Evolutionary conservation across 2,113 vertebrate species (phyloP), one percentile per base, ranked within the genome.

Genomic region (Etheostoma cragini): DNA sequence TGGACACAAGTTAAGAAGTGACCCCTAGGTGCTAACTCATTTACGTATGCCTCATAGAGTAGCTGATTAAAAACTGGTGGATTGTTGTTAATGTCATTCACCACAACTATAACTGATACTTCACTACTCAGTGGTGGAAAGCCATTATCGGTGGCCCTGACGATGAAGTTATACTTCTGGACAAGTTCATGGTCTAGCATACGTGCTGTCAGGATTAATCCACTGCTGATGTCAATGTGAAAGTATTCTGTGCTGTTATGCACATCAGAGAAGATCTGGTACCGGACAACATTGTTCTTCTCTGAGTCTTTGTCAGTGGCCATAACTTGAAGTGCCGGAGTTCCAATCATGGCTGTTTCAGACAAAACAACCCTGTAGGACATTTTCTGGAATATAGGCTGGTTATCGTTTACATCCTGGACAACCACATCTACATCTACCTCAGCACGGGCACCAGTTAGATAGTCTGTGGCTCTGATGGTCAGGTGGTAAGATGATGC

Each of bases 1-100:
- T 99, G 97, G 30, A 99, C 95, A 0, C 97, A 98, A 50, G 98
- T 99, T 42, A 99, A 96, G 91, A 99, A 98, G 92, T 99, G 97
- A 56, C 97, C 97, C 15, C 95, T 95, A 24, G 97, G 96, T 17
- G 98, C 98, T 69, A 99, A 90, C 86, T 99, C 98, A 1, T 97
- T 98, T 45, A 99, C 96, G 1, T 97, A 97, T 0, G 98, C 97
- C 89, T 99, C 98, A 56, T 99, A 99, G 65, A 99, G 97, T 65
- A 99, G 92, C 88, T 99, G 98, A 91, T 98, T 97, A 84, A 99
- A 99, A 75, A 97, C 80, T 0, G 98, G 98, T 83, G 98, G 95
- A 66, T 98, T 99, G 91, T 99, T 98, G 38, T 99, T 99, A 82
- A 97, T 95, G 69, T 99, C 98, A 8, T 95, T 97, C 73, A 99